Conservation (phyloP, 2,113 vertebrate species). For the Pitta sordida region DNA sequence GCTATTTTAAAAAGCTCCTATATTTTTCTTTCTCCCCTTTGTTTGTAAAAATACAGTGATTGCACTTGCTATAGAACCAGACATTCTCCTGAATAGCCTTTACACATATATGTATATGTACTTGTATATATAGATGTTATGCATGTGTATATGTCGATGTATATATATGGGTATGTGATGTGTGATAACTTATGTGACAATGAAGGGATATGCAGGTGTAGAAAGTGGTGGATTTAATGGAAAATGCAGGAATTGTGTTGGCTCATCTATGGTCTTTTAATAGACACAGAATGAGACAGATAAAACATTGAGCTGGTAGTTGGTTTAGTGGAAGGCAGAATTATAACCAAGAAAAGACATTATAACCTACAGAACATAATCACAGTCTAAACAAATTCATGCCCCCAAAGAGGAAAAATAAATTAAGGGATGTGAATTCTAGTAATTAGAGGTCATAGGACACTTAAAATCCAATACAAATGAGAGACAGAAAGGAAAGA, state of each 20-base stretch:
- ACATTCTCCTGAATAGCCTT: not conserved
- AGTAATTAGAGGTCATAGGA: not conserved
- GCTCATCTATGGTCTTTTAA: not conserved
- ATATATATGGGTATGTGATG: not conserved
- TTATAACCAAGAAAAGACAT: not conserved
- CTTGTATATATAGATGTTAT: not conserved
- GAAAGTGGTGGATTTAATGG: not conserved
- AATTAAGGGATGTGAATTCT: not conserved
- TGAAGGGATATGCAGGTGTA: not conserved
- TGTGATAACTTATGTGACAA: not conserved
- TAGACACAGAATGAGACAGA: not conserved
- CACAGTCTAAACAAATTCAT: not conserved
- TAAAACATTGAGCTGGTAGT: not conserved
- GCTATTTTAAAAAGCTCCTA: not conserved
- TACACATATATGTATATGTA: rapidly evolving
- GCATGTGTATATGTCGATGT: too few species aligned
- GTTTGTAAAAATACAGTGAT: not conserved
- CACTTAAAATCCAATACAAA: not conserved
- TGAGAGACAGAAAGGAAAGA: not conserved
- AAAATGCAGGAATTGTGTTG: not conserved
- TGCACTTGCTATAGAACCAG: not conserved
- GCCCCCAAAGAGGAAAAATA: not conserved
- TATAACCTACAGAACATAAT: not conserved
- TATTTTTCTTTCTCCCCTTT: not conserved
- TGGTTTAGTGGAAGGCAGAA: not conserved